These are phyloP conservation scores for Catajapyx aquilonaris DNA, from an alignment of 1,140 invertebrate species.

Conservation along the genomic window DNA sequence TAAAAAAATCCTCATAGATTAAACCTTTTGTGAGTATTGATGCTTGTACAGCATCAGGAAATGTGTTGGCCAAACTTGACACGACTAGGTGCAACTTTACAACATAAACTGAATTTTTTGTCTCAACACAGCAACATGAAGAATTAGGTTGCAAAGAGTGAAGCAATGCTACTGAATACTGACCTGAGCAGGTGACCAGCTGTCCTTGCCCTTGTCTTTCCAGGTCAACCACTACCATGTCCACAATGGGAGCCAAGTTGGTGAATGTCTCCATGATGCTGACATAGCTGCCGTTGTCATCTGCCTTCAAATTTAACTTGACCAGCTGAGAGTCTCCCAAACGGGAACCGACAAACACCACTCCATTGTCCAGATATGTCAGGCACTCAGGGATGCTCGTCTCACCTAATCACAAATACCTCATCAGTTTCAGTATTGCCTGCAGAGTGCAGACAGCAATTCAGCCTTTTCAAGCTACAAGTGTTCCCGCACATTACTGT, in stretches of 20 bases:
- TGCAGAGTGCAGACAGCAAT: no score
- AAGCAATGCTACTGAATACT: slow-evolving; percentile 13
- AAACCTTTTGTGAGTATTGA: no score
- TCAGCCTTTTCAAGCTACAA: no score
- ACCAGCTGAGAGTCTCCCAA: slow-evolving; percentile 93
- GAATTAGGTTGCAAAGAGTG: slow-evolving; percentile 1
- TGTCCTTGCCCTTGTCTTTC: slow-evolving; percentile 94
- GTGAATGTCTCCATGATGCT: slow-evolving; percentile 90
- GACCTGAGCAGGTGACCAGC: slow-evolving; percentile 89
- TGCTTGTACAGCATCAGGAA: no score
- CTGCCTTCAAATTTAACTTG: slow-evolving; percentile 63
- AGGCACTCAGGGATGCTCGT: slow-evolving; percentile 95
- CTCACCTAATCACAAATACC: no score
- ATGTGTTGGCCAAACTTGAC: no score
- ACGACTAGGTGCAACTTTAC: no score
- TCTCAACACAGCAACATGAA: no score
- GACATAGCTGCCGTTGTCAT: slow-evolving; percentile 76
- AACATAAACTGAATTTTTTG: no score
- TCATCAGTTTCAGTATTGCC: no score
- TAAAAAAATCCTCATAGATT: no score
- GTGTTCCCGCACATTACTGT: no score
- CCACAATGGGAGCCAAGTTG: slow-evolving; percentile 90
- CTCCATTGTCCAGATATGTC: slow-evolving; percentile 97
- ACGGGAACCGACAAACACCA: slow-evolving; percentile 89
- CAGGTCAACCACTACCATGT: slow-evolving; percentile 92